Conservation (phyloP, 2,888 invertebrate genomes). For the Rapana venosa region DNA sequence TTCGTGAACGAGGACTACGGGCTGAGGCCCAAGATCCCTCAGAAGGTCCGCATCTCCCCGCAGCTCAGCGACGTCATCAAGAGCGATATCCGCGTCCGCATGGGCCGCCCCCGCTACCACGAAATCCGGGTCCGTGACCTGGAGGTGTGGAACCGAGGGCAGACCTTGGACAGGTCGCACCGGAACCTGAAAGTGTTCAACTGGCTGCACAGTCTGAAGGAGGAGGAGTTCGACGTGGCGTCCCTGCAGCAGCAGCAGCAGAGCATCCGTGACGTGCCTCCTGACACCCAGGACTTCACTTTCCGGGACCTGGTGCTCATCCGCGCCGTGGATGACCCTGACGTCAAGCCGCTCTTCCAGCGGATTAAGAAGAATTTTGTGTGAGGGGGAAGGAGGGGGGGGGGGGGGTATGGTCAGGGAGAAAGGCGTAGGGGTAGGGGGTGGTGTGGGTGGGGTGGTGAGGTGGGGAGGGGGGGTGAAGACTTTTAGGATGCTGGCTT, state of each 20-base stretch:
- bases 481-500: too few species aligned
- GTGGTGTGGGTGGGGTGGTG: too few species aligned
- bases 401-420: neutral
- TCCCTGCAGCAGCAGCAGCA: conserved; percentile 49
- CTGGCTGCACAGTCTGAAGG: conserved; percentile 93
- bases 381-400: neutral
- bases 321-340: conserved; percentile 67
- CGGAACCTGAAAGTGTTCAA: conserved; percentile 96
- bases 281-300: conserved; percentile 49
- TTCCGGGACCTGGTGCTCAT: conserved; percentile 57
- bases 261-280: conserved; percentile 53
- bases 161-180: conserved; percentile 62
- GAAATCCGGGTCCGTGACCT: conserved; percentile 65
- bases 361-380: conserved; percentile 16
- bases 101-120: conserved; percentile 71
- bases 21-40: conserved; percentile 65
- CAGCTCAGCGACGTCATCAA: conserved; percentile 68
- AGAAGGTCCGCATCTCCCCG: conserved; percentile 70
- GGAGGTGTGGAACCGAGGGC: conserved; percentile 63
- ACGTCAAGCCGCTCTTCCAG: conserved; percentile 61
- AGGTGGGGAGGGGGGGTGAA: too few species aligned
- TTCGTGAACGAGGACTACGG: conserved; percentile 66
- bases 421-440: too few species aligned
- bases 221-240: conserved; percentile 76
- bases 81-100: conserved; percentile 68